Base-by-base conservation (phyloP, 2,113 vertebrate genomes). In the Vulpes ferrilata region DNA sequence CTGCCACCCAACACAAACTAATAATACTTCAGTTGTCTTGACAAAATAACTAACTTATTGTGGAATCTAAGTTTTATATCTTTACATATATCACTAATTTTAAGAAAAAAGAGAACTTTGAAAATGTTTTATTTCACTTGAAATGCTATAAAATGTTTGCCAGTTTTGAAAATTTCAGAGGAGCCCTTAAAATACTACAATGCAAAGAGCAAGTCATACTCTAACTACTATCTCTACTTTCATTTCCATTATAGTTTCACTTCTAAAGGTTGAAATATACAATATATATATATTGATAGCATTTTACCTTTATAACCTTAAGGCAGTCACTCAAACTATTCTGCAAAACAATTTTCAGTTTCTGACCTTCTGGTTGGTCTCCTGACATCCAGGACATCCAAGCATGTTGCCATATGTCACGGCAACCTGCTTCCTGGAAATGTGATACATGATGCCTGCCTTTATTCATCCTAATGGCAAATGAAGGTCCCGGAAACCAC, bases 311-410 rank as follows among this genome's bases (percentile, higher is more conserved):
- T 81, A 76, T 84, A 97, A 90, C 51, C 65, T 96, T 92, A 60
- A 95, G 84, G 85, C 23, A 84, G 57, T 92, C 35, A 93, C 4
- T 74, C 71, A 84, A 64, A 51, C 11, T 94, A 38, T 74, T 96
- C 78, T 59, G 25, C 38, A 95, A 97, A 97, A 95, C 51, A 96
- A 20, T 95, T 97, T 94, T 94, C 80, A 84, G n/a, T 84, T 81
- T 97, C 57, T 32, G 0, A 82, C 59, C 78, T 96, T 88, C 11
- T 43, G 20, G 11, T 55, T 82, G n/a, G 43, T 88, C 65, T 64
- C 91, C 48, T 65, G 38, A 65, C 57, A 95, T 51, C 13, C 69
- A 97, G 64, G n/a, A 92, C 2, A 93, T 43, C 25, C 53, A 69
- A 12, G 0, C 11, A 74, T 38, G 25, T 88, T 9, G 0, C 35